Evolutionary conservation across 2,797 vertebrate species (phyloP).

Genomic region (Mus caroli): DNA sequence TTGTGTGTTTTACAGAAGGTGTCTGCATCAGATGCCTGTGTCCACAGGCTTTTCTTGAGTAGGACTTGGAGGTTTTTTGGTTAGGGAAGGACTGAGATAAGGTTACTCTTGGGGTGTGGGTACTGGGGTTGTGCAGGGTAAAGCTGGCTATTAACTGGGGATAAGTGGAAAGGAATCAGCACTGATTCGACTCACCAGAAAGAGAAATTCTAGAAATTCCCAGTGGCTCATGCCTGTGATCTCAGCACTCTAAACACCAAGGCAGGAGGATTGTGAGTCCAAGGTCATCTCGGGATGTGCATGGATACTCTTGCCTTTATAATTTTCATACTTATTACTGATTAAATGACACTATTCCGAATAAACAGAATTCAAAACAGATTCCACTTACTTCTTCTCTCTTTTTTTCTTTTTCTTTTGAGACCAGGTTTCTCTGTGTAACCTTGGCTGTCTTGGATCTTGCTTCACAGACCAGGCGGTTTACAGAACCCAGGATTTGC

Average conservation of each 20-base stretch:
- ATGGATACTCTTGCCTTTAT: not conserved
- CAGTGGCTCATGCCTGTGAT: not conserved
- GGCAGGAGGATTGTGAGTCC: not conserved
- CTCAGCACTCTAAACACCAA: not conserved
- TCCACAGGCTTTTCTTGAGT: not conserved
- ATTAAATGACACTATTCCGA: conserved; percentile 17
- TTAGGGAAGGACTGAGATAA: not conserved
- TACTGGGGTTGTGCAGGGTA: not conserved
- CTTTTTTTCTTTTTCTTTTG: too few relatives aligned
- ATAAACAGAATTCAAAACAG: not conserved
- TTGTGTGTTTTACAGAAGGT: not conserved
- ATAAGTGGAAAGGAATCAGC: not conserved
- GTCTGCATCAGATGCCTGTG: not conserved
- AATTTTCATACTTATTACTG: conserved; percentile 27
- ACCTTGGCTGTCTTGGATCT: not conserved
- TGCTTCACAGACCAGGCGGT: not conserved
- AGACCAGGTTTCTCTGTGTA: not conserved
- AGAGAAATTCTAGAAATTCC: conserved; percentile 16
- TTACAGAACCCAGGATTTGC: not conserved
- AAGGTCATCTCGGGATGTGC: not conserved
- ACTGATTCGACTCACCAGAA: not conserved
- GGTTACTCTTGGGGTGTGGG: not conserved
- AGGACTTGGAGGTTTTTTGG: not conserved
- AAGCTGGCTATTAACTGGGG: not conserved
- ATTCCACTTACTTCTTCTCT: not conserved